A percentile compares a stretch with the other conserved stretches of the same genome.
Evolutionary conservation across 2,797 vertebrate genomes (phyloP).

Genomic region (Sebastes trivittatus): DNA sequence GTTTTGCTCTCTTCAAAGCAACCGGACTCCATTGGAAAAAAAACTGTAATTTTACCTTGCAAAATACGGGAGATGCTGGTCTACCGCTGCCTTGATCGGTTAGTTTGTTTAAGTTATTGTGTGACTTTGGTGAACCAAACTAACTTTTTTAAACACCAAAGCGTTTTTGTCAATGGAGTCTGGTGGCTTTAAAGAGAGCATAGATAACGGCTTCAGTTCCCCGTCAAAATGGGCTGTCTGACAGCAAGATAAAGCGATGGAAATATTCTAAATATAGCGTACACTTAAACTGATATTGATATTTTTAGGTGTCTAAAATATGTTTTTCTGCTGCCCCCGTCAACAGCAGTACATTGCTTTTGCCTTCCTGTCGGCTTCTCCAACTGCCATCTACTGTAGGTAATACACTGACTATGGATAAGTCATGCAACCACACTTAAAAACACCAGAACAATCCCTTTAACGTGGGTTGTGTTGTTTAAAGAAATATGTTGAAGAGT

Average conservation of each 20-base stretch:
- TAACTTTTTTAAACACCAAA: background rate
- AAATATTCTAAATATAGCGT: background rate
- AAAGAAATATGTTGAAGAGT: background rate
- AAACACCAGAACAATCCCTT: background rate
- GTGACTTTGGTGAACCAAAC: background rate
- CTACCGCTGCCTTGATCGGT: background rate
- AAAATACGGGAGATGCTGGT: background rate
- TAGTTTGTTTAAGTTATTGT: background rate
- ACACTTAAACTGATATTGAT: background rate
- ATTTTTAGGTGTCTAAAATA: background rate
- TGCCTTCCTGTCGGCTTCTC: no score
- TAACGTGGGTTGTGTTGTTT: background rate
- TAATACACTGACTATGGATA: background rate
- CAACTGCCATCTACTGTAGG: background rate
- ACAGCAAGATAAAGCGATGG: fast-evolving
- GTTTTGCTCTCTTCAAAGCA: no score
- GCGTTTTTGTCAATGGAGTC: background rate
- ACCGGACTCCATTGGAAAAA: background rate
- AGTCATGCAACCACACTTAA: background rate
- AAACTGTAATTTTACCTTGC: background rate
- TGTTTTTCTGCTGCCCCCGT: no score
- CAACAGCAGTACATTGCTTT: no score
- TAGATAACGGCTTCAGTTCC: background rate
- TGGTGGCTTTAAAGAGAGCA: background rate
- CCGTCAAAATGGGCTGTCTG: fast-evolving